These are phyloP conservation scores for Xestia xanthographa DNA, from an alignment of 2,888 invertebrate genomes.

Conservation along the genomic window DNA sequence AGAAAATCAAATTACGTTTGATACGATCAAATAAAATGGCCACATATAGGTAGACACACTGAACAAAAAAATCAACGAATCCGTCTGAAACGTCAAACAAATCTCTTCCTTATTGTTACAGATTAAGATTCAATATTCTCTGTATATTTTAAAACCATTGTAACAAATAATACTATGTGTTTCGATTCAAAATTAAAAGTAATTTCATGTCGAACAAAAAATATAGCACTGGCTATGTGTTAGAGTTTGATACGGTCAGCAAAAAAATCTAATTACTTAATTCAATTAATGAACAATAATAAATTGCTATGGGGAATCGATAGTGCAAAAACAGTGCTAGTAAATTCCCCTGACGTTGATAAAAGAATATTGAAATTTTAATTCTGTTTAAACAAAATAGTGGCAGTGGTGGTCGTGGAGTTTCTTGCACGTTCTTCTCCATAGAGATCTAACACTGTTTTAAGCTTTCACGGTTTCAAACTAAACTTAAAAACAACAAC, in stretches of 20 bases:
- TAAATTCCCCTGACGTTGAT: not conserved
- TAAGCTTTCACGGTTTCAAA: too few species aligned
- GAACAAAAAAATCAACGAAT: slow-evolving; percentile 43
- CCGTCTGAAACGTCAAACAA: not conserved
- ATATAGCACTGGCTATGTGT: slow-evolving; percentile 15
- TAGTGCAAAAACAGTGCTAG: slow-evolving; percentile 25
- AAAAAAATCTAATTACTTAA: slow-evolving; percentile 68
- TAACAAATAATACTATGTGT: slow-evolving; percentile 38
- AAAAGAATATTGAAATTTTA: not conserved
- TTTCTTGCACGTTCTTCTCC: too few species aligned
- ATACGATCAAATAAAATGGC: slow-evolving; percentile 58
- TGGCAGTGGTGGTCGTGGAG: too few species aligned
- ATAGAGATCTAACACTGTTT: too few species aligned
- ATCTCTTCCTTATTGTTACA: slow-evolving; percentile 14
- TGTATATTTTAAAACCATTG: not conserved
- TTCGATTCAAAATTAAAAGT: slow-evolving; percentile 58
- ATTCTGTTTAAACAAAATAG: too few species aligned
- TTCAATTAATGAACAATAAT: slow-evolving; percentile 59
- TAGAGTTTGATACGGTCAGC: slow-evolving; percentile 30
- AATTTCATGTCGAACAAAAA: slow-evolving; percentile 51
- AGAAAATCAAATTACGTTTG: slow-evolving; percentile 57
- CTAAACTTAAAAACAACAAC: too few species aligned
- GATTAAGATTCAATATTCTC: slow-evolving; percentile 7
- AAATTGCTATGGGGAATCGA: slow-evolving; percentile 22
- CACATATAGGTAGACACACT: slow-evolving; percentile 28